Conservation (phyloP, 2,113 vertebrate species). For the human (Homo sapiens) region GRCh38 chr5:42791001-42791500, state of each 20-base stretch:
- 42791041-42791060: neutral
- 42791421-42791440: neutral
- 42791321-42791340: neutral
- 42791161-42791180: neutral
- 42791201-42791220: neutral
- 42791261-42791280: neutral
- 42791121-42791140: neutral
- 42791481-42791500: neutral
- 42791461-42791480: neutral
- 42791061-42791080: neutral
- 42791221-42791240: neutral
- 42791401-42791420: neutral
- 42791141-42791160: neutral
- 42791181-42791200: neutral
- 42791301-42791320: neutral
- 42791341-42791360: neutral
- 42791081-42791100: neutral
- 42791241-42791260: neutral
- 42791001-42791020: neutral
- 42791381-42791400: neutral
- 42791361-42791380: neutral
- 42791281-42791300: neutral
- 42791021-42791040: neutral
- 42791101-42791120: neutral
- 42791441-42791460: neutral